phyloP scores from a whole-genome alignment of 2,113 vertebrate genomes.

The Corydoras maculifer region DNA sequence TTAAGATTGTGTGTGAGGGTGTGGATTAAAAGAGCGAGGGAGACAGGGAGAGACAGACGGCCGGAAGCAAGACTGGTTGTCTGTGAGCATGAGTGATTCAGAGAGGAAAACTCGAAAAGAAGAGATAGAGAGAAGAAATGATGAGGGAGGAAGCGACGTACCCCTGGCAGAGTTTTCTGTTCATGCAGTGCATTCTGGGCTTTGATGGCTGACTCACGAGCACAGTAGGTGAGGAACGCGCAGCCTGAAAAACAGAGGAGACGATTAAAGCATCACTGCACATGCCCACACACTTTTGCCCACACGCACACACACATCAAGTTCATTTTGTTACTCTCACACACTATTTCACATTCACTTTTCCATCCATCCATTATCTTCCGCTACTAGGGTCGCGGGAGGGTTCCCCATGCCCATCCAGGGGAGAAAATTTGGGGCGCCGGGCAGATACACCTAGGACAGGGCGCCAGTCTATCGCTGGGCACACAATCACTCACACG shows the following conservation, averaged over 20 bases:
- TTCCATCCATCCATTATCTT: too few species aligned
- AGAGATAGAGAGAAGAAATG: background rate
- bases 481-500: too few species aligned
- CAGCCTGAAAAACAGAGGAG: slow-evolving; percentile 42
- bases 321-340: too few species aligned
- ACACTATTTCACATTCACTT: too few species aligned
- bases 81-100: slow-evolving; percentile 12
- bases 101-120: background rate
- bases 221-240: slow-evolving; percentile 49
- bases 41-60: background rate
- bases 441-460: too few species aligned
- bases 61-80: slow-evolving; percentile 1
- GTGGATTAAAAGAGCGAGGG: background rate
- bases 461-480: too few species aligned
- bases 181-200: slow-evolving; percentile 51
- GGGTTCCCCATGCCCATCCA: too few species aligned
- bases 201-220: slow-evolving; percentile 49
- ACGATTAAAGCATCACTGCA: slow-evolving; percentile 33
- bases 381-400: too few species aligned
- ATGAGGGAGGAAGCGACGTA: slow-evolving; percentile 32
- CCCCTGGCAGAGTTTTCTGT: slow-evolving; percentile 50
- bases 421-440: too few species aligned
- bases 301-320: slow-evolving; percentile 11
- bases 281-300: slow-evolving; percentile 25
- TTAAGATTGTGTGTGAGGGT: slow-evolving; percentile 3